These are phyloP conservation scores for Polydesmus complanatus DNA, from an alignment of 2,888 invertebrate species.

Conservation along the genomic window DNA sequence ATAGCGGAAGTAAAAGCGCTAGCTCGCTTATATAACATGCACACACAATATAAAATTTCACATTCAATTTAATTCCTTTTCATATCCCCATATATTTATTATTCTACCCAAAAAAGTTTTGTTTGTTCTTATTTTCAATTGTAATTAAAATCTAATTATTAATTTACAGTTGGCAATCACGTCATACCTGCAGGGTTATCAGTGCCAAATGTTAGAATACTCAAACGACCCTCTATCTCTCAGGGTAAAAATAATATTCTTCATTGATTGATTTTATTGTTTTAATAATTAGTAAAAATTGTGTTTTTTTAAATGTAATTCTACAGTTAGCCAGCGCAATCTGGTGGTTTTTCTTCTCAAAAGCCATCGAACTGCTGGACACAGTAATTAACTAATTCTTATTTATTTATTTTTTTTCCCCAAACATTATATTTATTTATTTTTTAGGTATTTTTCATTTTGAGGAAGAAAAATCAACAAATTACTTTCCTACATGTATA, in stretches of 20 bases:
- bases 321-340: constrained; percentile 38
- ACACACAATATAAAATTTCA: not conserved
- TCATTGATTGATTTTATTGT: not conserved
- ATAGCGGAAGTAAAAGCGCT: too few species aligned
- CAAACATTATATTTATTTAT: not conserved
- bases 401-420: not conserved
- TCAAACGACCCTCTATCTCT: constrained; percentile 46
- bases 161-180: not conserved
- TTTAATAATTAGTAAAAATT: constrained; percentile 9
- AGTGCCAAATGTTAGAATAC: constrained; percentile 64
- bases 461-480: constrained; percentile 71
- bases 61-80: too few species aligned
- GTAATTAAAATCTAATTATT: not conserved
- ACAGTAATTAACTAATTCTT: constrained; percentile 35
- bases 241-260: constrained; percentile 48
- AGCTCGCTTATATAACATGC: too few species aligned
- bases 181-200: constrained; percentile 39
- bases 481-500: constrained; percentile 70
- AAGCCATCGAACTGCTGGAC: constrained; percentile 44
- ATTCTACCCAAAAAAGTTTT: too few species aligned
- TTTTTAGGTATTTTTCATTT: constrained; percentile 54
- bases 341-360: constrained; percentile 46
- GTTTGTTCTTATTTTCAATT: too few species aligned
- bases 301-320: not conserved
- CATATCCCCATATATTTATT: too few species aligned